Conservation (phyloP, 2,888 invertebrate genomes). For the Keiferia lycopersicella region DNA sequence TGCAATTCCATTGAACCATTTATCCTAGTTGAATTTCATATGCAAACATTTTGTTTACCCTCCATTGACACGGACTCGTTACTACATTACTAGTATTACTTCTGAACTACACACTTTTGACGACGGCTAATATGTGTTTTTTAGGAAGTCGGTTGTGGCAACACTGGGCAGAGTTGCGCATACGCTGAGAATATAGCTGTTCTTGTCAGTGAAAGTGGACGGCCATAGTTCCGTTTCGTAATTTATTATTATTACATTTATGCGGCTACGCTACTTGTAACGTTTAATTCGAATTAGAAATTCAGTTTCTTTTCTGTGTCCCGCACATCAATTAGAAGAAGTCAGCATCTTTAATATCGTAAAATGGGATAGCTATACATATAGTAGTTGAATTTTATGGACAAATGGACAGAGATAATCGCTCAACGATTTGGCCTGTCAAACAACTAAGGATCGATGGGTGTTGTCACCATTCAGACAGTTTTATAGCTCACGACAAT, state of each 20-base stretch:
- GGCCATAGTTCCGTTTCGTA: slow-evolving; percentile 69
- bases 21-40: too few species aligned
- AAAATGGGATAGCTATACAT: background rate
- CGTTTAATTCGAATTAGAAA: slow-evolving; percentile 39
- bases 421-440: background rate
- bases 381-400: background rate
- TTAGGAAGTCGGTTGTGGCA: too few species aligned
- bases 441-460: background rate
- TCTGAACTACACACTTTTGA: too few species aligned
- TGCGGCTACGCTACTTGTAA: slow-evolving; percentile 37
- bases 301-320: slow-evolving; percentile 27
- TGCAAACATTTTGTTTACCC: too few species aligned
- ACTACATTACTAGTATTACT: too few species aligned
- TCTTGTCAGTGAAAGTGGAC: slow-evolving; percentile 74
- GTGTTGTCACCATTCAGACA: slow-evolving; percentile 12
- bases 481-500: slow-evolving; percentile 11
- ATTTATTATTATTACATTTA: slow-evolving; percentile 57
- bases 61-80: too few species aligned
- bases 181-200: slow-evolving; percentile 65
- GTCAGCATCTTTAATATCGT: background rate
- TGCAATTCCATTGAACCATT: too few species aligned
- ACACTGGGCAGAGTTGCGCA: too few species aligned
- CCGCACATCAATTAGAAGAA: slow-evolving; percentile 3
- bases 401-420: background rate
- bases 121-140: too few species aligned